Base-by-base conservation (phyloP, 1,140 invertebrate genomes). In the Drosophila paulistorum region DNA sequence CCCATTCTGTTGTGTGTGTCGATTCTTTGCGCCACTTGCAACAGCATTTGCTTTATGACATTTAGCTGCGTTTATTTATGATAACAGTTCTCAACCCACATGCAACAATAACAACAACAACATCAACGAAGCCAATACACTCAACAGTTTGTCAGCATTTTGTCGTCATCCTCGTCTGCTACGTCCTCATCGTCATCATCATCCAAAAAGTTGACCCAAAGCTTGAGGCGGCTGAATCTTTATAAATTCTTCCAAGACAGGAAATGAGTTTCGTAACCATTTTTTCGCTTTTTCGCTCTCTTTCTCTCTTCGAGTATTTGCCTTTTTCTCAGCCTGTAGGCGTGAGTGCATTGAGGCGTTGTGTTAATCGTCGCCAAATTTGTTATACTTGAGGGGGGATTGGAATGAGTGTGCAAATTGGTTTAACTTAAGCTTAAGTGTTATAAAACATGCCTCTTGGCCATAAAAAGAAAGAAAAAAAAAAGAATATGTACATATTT, bases 131-230 rank as follows among this genome's bases (percentile, higher is more conserved):
- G 37, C 37, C 64, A 61, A 75, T 58, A 75, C 68, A 66, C 62
- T 77, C 77, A 77, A 33, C 79, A 87, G 83, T 87, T 87, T 87
- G 83, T 87, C 83, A 87, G 79, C 84, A 87, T 87, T 87, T 87
- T 87, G 83, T 87, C 83, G 77, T 57, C 55, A 65, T 76, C 64
- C 55, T 65, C 26, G 41, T 39, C 54, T 14, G 14, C 14, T 2
- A 17, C 17, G 14, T 48, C 14, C 45, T 48, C 45, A 48, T 48
- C 45, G 45, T 63, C 64, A 3, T 51, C 17, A 10, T 51, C 45
- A 23, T 51, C 45, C 17, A 23, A 5, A 51, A 60, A 61, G 61
- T 33, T 80, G 84, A 89, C 84, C 84, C 77, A 89, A 81, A 89
- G 84, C 84, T 89, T 60, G 58, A 75, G 80, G 84, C 81, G 55